Base-by-base conservation (phyloP, 2,888 invertebrate species). In the Cosmia trapezina region DNA sequence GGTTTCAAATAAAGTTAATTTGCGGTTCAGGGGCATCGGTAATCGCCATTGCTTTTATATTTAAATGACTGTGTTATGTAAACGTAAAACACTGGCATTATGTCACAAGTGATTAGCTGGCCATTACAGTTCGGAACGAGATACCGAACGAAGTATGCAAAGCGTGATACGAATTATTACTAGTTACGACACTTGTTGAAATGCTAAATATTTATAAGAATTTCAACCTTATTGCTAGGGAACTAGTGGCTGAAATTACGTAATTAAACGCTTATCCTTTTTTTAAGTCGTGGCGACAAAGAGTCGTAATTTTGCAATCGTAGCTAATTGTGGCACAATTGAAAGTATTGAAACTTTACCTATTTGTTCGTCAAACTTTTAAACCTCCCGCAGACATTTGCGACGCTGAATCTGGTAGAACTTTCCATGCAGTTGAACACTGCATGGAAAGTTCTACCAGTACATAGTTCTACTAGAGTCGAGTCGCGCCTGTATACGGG, bases 1-100 rank as follows among this genome's bases (percentile, higher is more conserved):
- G 57, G 76, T 77, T 70, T 76, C 66, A 65, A 76, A 84, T 75
- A 70, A 73, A 73, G 74, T 85, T 80, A 83, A 85, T 84, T 84
- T 75, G 64, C 57, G 59, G 76, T 81, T 86, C 81, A 83, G 73
- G 84, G 86, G 65, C 78, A 57, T 51, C 19, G 28, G 51, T 66
- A 47, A 70, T 47, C 51, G 56, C 28, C 51, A 71, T 62, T 33
- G 64, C 59, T 70, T 85, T 72, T 74, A 73, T 62, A 74, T 76
- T 76, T 65, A 69, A 80, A 78, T 78, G 41, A 59, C 41, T 37
- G 22, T 37, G 73, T 78, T 76, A 79, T 84, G 69, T 73, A 77
- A 79, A 77, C 75, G 56, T 70, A 68, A 77, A 76, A 77, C 80
- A 74, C 66, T 69, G 56, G 59, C 61, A 78, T 80, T 85, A 83